A percentile compares a stretch with the other conserved stretches of the same genome.
These are phyloP conservation scores for Megaceryle alcyon DNA, from an alignment of 2,797 vertebrate genomes.

Conservation along the genomic window DNA sequence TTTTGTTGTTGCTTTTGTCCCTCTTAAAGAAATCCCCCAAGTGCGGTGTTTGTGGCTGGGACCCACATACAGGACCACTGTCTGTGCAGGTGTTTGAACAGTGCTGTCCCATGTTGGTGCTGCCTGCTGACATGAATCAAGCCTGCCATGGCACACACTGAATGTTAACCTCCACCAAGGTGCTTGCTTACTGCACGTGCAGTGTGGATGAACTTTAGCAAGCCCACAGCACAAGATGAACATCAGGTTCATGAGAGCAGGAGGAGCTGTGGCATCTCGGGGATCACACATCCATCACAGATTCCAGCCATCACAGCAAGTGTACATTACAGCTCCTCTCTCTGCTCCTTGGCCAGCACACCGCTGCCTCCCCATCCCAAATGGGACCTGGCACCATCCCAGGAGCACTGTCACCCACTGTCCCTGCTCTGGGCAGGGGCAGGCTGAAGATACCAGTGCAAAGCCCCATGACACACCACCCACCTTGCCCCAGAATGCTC, in stretches of 20 bases:
- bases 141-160: rapidly evolving
- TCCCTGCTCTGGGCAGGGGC: neutral
- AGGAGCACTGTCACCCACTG: neutral
- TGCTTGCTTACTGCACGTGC: neutral
- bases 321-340: neutral
- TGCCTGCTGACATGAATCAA: neutral
- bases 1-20: neutral
- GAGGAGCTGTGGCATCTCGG: rapidly evolving
- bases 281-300: neutral
- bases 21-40: neutral
- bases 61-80: rapidly evolving
- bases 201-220: neutral
- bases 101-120: rapidly evolving
- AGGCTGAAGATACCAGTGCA: neutral
- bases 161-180: neutral
- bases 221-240: neutral
- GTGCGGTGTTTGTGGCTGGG: rapidly evolving
- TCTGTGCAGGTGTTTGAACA: rapidly evolving
- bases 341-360: neutral
- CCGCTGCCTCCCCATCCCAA: neutral
- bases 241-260: neutral
- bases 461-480: neutral
- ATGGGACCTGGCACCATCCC: neutral
- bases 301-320: neutral
- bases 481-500: rapidly evolving